These are phyloP conservation scores for Numenius phaeopus DNA, from an alignment of 2,797 vertebrate species.

Conservation along the genomic window DNA sequence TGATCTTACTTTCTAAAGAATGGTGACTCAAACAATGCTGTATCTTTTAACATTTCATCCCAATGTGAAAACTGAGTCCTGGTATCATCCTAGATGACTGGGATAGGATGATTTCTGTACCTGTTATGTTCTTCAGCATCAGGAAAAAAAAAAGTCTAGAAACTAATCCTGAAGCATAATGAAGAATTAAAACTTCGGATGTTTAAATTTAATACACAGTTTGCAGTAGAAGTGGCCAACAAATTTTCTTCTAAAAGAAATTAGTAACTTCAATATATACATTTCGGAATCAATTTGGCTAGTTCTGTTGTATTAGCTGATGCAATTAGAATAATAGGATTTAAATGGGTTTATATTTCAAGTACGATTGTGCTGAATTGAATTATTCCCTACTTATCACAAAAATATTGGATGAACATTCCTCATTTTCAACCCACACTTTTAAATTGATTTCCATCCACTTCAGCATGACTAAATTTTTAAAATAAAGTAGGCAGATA, in stretches of 20 bases:
- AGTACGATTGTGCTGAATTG: constrained; percentile 28
- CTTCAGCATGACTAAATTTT: constrained; percentile 8
- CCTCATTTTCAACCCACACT: constrained; percentile 32
- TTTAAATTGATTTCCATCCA: constrained; percentile 42
- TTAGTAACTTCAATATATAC: background rate
- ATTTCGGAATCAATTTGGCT: background rate
- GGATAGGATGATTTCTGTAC: background rate
- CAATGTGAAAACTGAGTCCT: background rate
- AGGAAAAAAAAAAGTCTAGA: background rate
- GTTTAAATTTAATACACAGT: background rate
- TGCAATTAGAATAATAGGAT: constrained; percentile 26
- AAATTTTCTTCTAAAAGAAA: background rate
- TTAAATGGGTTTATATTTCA: constrained; percentile 49
- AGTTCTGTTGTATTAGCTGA: background rate
- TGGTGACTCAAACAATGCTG: accelerated
- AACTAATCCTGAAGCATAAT: background rate
- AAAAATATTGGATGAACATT: constrained; percentile 39
- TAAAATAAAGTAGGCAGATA: constrained; percentile 19
- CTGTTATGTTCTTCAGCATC: background rate
- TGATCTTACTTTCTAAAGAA: background rate
- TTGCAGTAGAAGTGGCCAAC: background rate
- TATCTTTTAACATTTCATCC: background rate
- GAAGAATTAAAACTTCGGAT: background rate
- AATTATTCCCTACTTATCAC: constrained; percentile 35
- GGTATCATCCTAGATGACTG: background rate